Percentiles rank a stretch among this genome's conserved stretches.
phyloP scores from a whole-genome alignment of 2,797 vertebrate species.

The Anas acuta region DNA sequence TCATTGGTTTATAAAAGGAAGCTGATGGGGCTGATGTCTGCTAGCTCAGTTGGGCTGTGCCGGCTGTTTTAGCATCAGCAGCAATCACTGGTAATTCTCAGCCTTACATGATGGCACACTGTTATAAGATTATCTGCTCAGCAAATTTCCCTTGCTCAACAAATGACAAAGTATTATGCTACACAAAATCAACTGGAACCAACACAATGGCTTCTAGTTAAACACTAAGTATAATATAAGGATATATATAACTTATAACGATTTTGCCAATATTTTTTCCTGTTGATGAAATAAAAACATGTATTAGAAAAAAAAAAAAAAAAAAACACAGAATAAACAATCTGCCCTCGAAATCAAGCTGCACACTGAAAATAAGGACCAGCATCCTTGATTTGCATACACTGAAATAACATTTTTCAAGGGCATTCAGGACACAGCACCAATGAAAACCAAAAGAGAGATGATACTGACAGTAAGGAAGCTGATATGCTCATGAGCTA shows the following conservation, averaged over 20 bases:
- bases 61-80: neutral
- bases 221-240: neutral
- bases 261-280: neutral
- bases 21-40: neutral
- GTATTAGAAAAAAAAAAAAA: neutral
- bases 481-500: neutral
- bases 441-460: neutral
- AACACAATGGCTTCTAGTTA: neutral
- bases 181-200: neutral
- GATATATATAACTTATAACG: neutral
- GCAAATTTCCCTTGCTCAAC: neutral
- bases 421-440: neutral
- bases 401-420: neutral
- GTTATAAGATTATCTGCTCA: neutral
- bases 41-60: neutral
- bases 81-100: neutral
- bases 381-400: neutral
- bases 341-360: neutral
- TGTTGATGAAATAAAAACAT: neutral
- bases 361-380: neutral
- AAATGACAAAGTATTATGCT: neutral
- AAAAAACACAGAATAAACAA: neutral
- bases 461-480: neutral
- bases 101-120: neutral
- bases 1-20: neutral